Evolutionary conservation across 2,797 vertebrate genomes (phyloP).

Genomic region (Pangasius macronema): DNA sequence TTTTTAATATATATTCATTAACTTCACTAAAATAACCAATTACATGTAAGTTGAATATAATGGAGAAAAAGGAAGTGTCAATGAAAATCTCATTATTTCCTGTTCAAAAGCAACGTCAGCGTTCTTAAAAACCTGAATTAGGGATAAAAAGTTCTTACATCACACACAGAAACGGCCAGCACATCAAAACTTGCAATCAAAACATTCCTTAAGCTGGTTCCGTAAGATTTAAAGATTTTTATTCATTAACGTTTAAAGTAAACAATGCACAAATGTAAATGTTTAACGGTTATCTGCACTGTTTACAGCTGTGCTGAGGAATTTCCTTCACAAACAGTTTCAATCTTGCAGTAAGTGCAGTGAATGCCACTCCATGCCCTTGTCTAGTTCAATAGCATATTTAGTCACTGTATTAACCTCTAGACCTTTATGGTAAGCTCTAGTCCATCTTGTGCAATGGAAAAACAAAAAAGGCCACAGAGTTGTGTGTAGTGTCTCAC

Average conservation of each 20-base stretch:
- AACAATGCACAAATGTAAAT: not conserved
- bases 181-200: not conserved
- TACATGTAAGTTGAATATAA: not conserved
- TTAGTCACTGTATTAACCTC: not conserved
- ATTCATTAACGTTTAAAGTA: not conserved
- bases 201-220: not conserved
- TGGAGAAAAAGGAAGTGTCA: not conserved
- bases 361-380: not conserved
- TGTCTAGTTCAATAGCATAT: not conserved
- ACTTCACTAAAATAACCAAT: not conserved
- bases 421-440: conserved; percentile 1
- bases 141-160: not conserved
- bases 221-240: not conserved
- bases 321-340: not conserved
- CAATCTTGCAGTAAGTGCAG: not conserved
- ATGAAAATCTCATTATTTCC: not conserved
- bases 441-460: not conserved
- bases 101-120: not conserved
- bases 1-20: not conserved
- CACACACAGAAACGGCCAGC: not conserved
- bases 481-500: conserved; percentile 1
- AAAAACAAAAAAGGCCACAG: not conserved
- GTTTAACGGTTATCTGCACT: not conserved
- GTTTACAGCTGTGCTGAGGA: not conserved
- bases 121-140: not conserved